Base-by-base conservation (phyloP, 2,888 invertebrate species). In the Calliopum simillimum region DNA sequence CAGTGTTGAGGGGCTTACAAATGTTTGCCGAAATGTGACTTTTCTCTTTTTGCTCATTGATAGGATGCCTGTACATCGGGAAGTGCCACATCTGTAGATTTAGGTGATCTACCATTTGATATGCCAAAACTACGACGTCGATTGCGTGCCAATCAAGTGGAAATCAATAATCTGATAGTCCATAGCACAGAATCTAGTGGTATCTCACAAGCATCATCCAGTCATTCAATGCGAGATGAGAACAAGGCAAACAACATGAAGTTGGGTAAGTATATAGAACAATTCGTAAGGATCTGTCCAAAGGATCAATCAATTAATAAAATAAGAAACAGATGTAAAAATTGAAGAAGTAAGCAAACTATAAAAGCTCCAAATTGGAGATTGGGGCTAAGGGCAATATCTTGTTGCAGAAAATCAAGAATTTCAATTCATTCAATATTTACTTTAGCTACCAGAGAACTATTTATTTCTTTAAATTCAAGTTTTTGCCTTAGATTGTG, bases 71-170 rank as follows among this genome's bases (percentile, higher is more conserved):
- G 93, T 67, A 93, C 93, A 76, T 91, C 91, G 6, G 90, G 91
- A 49, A 91, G 91, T 79, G 90, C 91, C 53, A 91, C 91, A 11
- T 92, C 91, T 14, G 93, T 94, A 55, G 95, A 95, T 82, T 87
- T 95, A 65, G 89, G 93, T 74, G 91, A 95, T 83, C 88, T 96
- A 81, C 96, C 96, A 69, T 96, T 96, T 84, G 95, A 96, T 84
- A 96, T 96, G 96, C 96, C 96, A 43, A 96, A 96, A 86, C 87
- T 96, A 70, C 89, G 94, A 73, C 88, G 95, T 66, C 90, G 94
- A 75, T 86, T 94, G 78, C 89, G 94, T 75, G 91, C 91, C 74
- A 85, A 86, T 70, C 86, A 84, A 68, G 78, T 79, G 12, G 85
- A 85, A 70, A 82, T 82, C 58, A 84, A 81, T 63, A 84, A 79